These are phyloP conservation scores for Phragmatobia fuliginosa DNA, from an alignment of 2,888 invertebrate genomes.

Conservation along the genomic window DNA sequence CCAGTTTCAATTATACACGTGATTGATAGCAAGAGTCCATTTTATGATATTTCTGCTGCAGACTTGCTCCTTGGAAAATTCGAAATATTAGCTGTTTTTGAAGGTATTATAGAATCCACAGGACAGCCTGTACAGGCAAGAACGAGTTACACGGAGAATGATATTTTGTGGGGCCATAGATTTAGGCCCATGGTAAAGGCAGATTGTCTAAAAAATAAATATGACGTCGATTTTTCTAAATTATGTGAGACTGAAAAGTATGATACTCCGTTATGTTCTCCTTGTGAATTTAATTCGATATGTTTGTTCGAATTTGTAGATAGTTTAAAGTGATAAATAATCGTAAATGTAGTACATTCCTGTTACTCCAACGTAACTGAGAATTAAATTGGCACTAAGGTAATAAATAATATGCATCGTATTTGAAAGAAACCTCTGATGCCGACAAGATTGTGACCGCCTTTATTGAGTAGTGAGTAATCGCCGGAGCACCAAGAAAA, in stretches of 20 bases:
- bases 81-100: slow-evolving; percentile 95
- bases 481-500: not conserved
- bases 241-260: slow-evolving; percentile 94
- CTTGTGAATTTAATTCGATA: slow-evolving; percentile 85
- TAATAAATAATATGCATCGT: not conserved
- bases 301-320: slow-evolving; percentile 35
- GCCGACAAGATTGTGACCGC: not conserved
- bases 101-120: slow-evolving; percentile 96
- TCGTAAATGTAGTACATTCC: not conserved
- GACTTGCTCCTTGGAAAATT: slow-evolving; percentile 95
- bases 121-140: slow-evolving; percentile 93
- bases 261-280: slow-evolving; percentile 95
- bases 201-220: slow-evolving; percentile 89
- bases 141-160: slow-evolving; percentile 92
- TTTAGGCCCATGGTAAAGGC: slow-evolving; percentile 93
- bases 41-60: slow-evolving; percentile 95
- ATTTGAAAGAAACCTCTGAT: not conserved
- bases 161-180: slow-evolving; percentile 95
- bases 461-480: not conserved
- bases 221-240: slow-evolving; percentile 95
- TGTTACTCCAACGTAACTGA: not conserved
- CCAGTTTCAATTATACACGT: slow-evolving; percentile 97
- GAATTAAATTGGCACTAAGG: not conserved
- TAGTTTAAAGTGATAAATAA: slow-evolving; percentile 6
- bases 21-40: slow-evolving; percentile 94